Percentiles rank a stretch among this genome's conserved stretches.
Conservation (phyloP, 2,113 vertebrate genomes). For the Mormyrus lacerda region DNA sequence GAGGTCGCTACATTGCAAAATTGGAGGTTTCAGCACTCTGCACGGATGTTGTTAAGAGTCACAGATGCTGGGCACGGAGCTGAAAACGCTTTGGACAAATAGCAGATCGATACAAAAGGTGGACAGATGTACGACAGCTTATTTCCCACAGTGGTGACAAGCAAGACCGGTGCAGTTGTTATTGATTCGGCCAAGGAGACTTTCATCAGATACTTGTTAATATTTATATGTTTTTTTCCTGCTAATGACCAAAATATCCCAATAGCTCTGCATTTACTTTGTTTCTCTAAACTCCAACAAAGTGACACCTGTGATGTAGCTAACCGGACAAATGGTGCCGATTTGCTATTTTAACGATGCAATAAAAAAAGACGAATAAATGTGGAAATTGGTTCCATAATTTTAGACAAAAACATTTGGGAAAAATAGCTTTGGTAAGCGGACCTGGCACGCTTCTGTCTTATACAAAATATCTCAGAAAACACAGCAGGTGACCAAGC, state of each 20-base stretch:
- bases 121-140: background rate
- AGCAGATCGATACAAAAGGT: conserved; percentile 5
- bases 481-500: background rate
- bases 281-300: background rate
- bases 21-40: background rate
- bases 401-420: background rate
- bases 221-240: background rate
- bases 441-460: too few species aligned
- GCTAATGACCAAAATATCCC: background rate
- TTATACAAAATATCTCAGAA: background rate
- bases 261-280: background rate
- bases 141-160: background rate
- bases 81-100: background rate
- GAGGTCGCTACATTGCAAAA: background rate
- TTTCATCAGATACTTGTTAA: conserved; percentile 14
- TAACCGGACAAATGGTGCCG: background rate
- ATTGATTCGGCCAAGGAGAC: background rate
- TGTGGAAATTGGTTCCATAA: background rate
- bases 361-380: background rate
- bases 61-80: background rate
- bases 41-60: background rate
- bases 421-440: background rate
- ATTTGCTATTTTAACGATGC: background rate
- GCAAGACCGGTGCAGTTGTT: conserved; percentile 2
- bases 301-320: background rate